Evolutionary conservation across 2,888 invertebrate genomes (phyloP).

Genomic region (Muscina levida): DNA sequence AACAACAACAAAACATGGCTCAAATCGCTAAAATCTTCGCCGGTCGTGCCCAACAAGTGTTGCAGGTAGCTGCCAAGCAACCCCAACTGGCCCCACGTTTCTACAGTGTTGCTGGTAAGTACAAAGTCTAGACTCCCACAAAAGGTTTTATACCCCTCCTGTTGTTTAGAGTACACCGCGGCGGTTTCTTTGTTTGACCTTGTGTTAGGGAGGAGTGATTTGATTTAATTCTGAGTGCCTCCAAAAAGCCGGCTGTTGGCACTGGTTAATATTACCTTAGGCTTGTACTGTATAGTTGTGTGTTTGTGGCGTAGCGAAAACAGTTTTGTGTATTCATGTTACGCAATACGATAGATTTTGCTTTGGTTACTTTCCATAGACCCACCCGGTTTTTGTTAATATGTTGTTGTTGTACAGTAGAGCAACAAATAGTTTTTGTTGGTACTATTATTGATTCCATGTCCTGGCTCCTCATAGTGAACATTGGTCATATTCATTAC

Average conservation of each 20-base stretch:
- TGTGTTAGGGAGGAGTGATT: neutral
- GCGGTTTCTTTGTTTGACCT: slow-evolving; percentile 31
- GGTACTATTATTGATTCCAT: too few species aligned
- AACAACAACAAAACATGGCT: slow-evolving; percentile 72
- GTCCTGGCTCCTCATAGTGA: too few species aligned
- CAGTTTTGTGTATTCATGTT: too few species aligned
- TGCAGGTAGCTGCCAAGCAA: slow-evolving; percentile 73
- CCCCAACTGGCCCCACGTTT: slow-evolving; percentile 72
- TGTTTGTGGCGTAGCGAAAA: too few species aligned
- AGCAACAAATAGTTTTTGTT: too few species aligned
- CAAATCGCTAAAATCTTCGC: slow-evolving; percentile 76
- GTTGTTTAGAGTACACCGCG: neutral
- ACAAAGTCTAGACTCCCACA: neutral
- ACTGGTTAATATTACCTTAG: too few species aligned
- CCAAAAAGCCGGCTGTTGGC: slow-evolving; percentile 3
- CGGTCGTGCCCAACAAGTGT: slow-evolving; percentile 73
- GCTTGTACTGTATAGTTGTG: too few species aligned
- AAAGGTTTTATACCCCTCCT: slow-evolving; percentile 1
- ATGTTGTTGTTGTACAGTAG: too few species aligned
- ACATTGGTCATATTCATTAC: too few species aligned
- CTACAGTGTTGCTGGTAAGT: slow-evolving; percentile 74
- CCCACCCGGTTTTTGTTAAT: too few species aligned
- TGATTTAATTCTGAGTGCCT: neutral
- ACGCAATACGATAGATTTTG: too few species aligned
- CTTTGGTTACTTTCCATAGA: too few species aligned